Base-by-base conservation (phyloP, 2,113 vertebrate species). In the Microcebus lehilahytsara region DNA sequence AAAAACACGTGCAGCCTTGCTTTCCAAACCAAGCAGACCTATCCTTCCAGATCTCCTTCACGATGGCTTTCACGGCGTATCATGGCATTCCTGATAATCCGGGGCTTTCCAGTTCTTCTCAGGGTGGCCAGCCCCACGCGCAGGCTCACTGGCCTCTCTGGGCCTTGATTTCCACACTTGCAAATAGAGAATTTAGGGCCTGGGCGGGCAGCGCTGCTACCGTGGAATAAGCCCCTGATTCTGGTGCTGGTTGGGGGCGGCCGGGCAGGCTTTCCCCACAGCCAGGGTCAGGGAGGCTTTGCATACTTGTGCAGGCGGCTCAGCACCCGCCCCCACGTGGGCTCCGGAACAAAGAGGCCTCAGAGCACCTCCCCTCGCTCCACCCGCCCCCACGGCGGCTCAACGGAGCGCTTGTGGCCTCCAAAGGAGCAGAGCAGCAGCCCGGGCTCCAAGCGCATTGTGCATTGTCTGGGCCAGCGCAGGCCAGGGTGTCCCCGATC, bases 281-380 rank as follows among this genome's bases (percentile, higher is more conserved):
- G 79, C 78, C 90, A 30, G 75, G 95, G 94, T 96, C 94, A 97
- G 58, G 93, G 71, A 97, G 95, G 86, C 97, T 97, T 98, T 79
- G 98, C 97, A 98, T 98, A 98, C 97, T 98, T 98, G 92, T 3
- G 97, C 96, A 96, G 98, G 98, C 85, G 94, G 97, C 98, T 93
- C 95, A 93, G 98, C 96, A 95, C 97, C 98, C 69, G 79, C 93
- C 89, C 95, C 92, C 77, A 95, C 85, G 67, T 74, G 94, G 95
- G 97, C 91, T 94, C 96, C 58, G 20, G 96, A 98, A 98, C 98
- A 99, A 98, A 98, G 97, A 90, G 46, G 90, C 89, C 98, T 98
- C 96, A 97, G 92, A 98, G 97, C 89, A 81, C 96, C 95, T 94
- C 56, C 94, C 86, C 81, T 97, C 97, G 8, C 20, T 58, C 93